phyloP scores from a whole-genome alignment of 2,888 invertebrate species.

The Rosalia funebris region DNA sequence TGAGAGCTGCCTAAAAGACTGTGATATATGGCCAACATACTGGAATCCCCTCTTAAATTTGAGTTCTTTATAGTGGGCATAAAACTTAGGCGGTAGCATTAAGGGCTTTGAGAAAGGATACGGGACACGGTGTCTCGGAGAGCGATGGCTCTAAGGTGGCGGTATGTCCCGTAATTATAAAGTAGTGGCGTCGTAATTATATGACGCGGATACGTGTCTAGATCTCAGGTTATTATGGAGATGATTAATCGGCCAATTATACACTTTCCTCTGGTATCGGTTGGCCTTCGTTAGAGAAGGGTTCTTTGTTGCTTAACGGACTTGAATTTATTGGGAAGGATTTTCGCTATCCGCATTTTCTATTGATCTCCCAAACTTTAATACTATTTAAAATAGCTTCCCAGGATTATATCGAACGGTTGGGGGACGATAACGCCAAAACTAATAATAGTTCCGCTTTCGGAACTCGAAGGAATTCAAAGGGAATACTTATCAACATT shows the following conservation, averaged over 20 bases:
- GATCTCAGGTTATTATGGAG: constrained; percentile 48
- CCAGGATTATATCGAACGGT: constrained; percentile 43
- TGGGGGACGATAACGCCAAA: constrained; percentile 47
- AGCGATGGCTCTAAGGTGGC: constrained; percentile 29
- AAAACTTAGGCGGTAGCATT: constrained; percentile 50
- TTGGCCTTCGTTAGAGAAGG: constrained; percentile 44
- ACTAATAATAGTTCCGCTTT: constrained; percentile 48
- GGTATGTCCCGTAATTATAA: constrained; percentile 46
- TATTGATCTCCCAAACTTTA: constrained; percentile 52
- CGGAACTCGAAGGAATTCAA: constrained; percentile 31
- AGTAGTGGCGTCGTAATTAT: constrained; percentile 50
- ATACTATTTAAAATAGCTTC: constrained; percentile 54
- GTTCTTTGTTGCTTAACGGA: constrained; percentile 46
- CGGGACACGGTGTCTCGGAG: constrained; percentile 34
- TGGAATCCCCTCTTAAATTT: constrained; percentile 51
- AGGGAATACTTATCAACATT: constrained; percentile 24
- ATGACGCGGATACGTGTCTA: constrained; percentile 46
- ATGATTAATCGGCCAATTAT: constrained; percentile 52
- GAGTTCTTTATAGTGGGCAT: constrained; percentile 51
- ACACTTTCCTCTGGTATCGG: constrained; percentile 50
- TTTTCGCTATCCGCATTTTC: constrained; percentile 49
- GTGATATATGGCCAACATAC: constrained; percentile 49
- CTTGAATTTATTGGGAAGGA: constrained; percentile 46
- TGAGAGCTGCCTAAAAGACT: constrained; percentile 33
- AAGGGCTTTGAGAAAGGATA: constrained; percentile 44